Base-by-base conservation (phyloP, 2,113 vertebrate genomes). In the Chlorodrepanis virens region DNA sequence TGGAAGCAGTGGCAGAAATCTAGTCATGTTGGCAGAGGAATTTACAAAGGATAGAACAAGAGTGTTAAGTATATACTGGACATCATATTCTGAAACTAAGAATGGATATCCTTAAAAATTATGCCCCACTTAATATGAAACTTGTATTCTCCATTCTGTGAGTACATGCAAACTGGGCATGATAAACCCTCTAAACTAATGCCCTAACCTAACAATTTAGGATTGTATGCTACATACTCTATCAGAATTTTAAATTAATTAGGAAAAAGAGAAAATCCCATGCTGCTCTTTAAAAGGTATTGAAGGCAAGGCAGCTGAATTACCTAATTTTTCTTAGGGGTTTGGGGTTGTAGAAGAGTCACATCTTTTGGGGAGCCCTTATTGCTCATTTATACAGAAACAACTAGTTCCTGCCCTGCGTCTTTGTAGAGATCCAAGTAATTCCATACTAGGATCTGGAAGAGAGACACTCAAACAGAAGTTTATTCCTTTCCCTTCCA, bases 151-250 rank as follows among this genome's bases (percentile, higher is more conserved):
- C 18, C 7, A 2, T 87, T 94, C 67, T 79, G 63, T 50, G 21
- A 85, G 37, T 80, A 42, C 53, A 18, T 44, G 40, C 45, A 57
- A 91, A 84, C 81, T 71, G 23, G 18, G 82, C 28, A 22, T 35
- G 25, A 56, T 87, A 91, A 95, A 95, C 84, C 49, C 81, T 89
- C 37, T 87, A 37, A 78, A 89, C 27, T 87, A 87, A 94, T 90
- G 56, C 40, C 50, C 27, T 89, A 83, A 74, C 60, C 47, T 92
- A 92, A 35, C 25, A 31, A 69, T 94, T 91, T 83, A 72, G 65
- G 31, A 79, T 76, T 87, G 40, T 76, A 29, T 50, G 57, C 61
- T 83, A 79, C 24, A 14, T 79, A 79, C 8, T 76, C 70, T 83
- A 59, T 96, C 71, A 85, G 67, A 91, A 27, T 39, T 89, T 64